Base-by-base conservation (phyloP, 2,888 invertebrate genomes). In the Leptinotarsa haldemani region DNA sequence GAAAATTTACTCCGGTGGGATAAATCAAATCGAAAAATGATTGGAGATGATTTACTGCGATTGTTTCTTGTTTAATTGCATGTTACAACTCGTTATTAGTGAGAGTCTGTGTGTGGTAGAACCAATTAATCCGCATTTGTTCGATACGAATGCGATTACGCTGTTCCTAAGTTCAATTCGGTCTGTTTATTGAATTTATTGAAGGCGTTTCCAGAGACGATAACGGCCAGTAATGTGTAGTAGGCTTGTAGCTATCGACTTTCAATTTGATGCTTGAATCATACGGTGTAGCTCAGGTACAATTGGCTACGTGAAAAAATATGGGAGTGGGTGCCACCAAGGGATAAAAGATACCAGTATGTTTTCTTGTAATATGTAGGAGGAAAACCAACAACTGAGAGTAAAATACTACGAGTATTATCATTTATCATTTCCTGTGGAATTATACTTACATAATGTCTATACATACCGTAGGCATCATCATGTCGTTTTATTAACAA, bases 21-120 rank as follows among this genome's bases (percentile, higher is more conserved):
- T 58, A 61, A 66, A 71, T 68, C 67, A 67, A 72, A 58, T 66
- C 65, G 69, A 72, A 73, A 72, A 77, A 72, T 70, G 72, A 74
- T 74, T 73, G 65, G 52, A 74, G 76, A 74, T 77, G 76, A 77
- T 77, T 77, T 73, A 77, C 63, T 69, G 65, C 61, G 73, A 72
- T 69, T 77, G 74, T 74, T 71, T 69, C 50, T 50, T 67, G 52
- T 71, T 77, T 73, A 77, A 77, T 77, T 75, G 74, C 70, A 71
- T 70, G 70, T 71, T 74, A 74, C 75, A 75, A 74, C 65, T 71
- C 64, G 72, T 72, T 75, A 77, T 77, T 77, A 77, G 71, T 70
- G 70, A 73, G 65, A 71, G 73, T 64, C 71, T 77, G 73, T 77
- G 77, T 74, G 75, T 75, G 77, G 77, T 75, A 75, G 40, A 67